Conservation (phyloP, 2,113 vertebrate species). For the Prochilodus magdalenae region DNA sequence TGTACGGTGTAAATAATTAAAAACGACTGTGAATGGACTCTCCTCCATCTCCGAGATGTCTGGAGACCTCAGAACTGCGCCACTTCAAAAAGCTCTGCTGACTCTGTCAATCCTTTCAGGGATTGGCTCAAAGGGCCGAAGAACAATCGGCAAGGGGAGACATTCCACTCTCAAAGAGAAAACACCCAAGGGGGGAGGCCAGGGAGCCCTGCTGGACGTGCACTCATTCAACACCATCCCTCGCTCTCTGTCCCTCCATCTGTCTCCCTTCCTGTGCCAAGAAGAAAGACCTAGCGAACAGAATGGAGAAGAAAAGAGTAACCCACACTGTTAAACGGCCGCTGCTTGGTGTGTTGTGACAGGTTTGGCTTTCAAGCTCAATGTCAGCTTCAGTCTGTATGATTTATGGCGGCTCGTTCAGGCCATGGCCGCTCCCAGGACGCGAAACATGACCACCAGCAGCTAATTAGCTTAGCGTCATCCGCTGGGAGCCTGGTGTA, state of each 20-base stretch:
- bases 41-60: conserved; percentile 21
- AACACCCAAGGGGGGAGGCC: conserved; percentile 36
- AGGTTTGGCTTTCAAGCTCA: conserved; percentile 66
- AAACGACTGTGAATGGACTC: conserved; percentile 34
- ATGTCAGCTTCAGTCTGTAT: conserved; percentile 61
- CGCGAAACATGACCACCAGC: conserved; percentile 72
- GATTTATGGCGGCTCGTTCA: conserved; percentile 72
- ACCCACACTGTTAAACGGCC: conserved; percentile 14
- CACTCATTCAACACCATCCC: conserved; percentile 68
- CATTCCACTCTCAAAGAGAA: conserved; percentile 54
- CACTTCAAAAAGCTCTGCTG: conserved; percentile 60
- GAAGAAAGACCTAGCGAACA: conserved; percentile 16
- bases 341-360: conserved; percentile 47
- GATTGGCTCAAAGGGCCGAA: conserved; percentile 44
- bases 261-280: conserved; percentile 59
- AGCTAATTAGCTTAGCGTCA: conserved; percentile 76
- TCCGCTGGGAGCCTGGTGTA: conserved; percentile 45
- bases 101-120: conserved; percentile 50
- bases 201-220: conserved; percentile 61
- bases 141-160: conserved; percentile 59
- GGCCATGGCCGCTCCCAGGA: conserved; percentile 45
- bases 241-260: conserved; percentile 62
- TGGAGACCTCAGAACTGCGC: conserved; percentile 10
- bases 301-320: not conserved
- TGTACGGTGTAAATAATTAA: conserved; percentile 23